Base-by-base conservation (phyloP, 2,113 vertebrate species). In the Nerophis ophidion region DNA sequence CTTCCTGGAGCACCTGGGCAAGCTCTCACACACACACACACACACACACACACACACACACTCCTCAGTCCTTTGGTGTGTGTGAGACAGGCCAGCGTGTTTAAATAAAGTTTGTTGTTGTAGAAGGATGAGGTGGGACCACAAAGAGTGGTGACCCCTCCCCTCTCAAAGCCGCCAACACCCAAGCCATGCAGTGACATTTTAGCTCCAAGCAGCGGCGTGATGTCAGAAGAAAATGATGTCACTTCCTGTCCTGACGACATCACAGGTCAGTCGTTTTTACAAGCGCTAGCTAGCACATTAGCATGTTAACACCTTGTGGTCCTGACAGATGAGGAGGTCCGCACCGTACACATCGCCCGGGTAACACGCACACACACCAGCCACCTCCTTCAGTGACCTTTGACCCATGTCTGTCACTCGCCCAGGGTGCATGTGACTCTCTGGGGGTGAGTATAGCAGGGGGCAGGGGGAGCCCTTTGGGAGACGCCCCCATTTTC, bases 371-470 rank as follows among this genome's bases (percentile, higher is more conserved):
- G 13, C 36, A 47, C 15, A 46, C 9, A 55, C 7, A 5, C 7
- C 1, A 14, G 2, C 11, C 19, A 60, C 34, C 5, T 16, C 19
- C 6, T 38, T 8, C 8, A 53, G 9, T 63, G 40, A 52, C 60
- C 48, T 53, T 12, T 49, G 44, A 19, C 34, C 14, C 38, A 16
- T 50, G 47, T 49, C 4, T 4, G 0, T 26, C 0, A 8, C 10
- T 36, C 10, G 8, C 17, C 11, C 68, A 99, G 97, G 93, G 92
- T 44, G 88, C 86, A 10, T 82, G 63, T 4, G 95, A 99, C 83
- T 92, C 95, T 0, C 91, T 99, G 48, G 96, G 97, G 53, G 92
- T 99, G 82, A 98, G 94, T 64, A 93, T 99, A 64, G 97, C 97
- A 0, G 97, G 97, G 67, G 97, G 97, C 55, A 93, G 89, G 65